Percentiles rank a stretch among this genome's conserved stretches.
Conservation (phyloP, 2,797 vertebrate species). For the Sebastes reedi region DNA sequence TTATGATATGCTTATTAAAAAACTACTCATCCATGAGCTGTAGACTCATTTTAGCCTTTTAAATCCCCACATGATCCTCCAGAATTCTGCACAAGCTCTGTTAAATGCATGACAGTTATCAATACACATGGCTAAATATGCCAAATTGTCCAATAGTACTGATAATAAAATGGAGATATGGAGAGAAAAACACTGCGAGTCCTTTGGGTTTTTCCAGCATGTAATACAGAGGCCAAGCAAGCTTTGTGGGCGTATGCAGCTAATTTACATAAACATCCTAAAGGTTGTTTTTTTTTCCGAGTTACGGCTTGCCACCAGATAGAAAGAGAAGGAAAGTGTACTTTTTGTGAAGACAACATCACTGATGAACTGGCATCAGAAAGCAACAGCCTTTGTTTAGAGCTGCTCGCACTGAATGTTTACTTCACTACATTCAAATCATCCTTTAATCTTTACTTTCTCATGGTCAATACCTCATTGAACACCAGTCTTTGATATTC, state of each 20-base stretch:
- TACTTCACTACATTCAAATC: slow-evolving; percentile 24
- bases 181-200: slow-evolving; percentile 23
- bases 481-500: neutral
- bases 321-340: slow-evolving; percentile 12
- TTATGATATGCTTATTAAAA: slow-evolving; percentile 37
- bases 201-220: slow-evolving; percentile 27
- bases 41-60: neutral
- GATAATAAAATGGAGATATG: neutral
- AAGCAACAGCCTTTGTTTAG: slow-evolving; percentile 3
- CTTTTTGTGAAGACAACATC: slow-evolving; percentile 22
- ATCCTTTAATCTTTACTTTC: neutral
- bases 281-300: neutral
- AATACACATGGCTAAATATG: slow-evolving; percentile 5
- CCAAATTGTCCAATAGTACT: slow-evolving; percentile 5
- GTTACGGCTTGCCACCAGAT: slow-evolving; percentile 4
- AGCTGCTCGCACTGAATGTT: slow-evolving; percentile 10
- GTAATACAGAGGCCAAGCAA: slow-evolving; percentile 41
- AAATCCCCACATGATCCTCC: neutral
- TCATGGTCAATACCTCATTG: neutral
- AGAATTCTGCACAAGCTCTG: neutral
- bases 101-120: slow-evolving; percentile 13
- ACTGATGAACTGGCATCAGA: neutral
- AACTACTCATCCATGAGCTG: slow-evolving; percentile 11
- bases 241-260: slow-evolving; percentile 39
- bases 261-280: slow-evolving; percentile 49